Conservation (phyloP, 2,113 vertebrate genomes). For the Rhea pennata region DNA sequence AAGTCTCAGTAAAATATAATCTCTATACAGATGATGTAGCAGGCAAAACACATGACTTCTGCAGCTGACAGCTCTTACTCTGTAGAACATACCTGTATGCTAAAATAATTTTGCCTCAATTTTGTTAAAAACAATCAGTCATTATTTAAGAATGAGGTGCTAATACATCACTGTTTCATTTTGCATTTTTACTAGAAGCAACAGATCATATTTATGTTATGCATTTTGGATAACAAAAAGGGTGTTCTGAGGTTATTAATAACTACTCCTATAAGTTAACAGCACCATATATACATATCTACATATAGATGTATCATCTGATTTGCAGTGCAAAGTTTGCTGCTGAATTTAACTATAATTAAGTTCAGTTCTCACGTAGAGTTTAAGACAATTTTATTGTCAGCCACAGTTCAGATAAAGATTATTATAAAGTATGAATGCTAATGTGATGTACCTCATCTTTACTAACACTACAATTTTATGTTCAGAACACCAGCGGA, state of each 20-base stretch:
- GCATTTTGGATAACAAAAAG: neutral
- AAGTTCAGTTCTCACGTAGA: neutral
- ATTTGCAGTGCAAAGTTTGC: neutral
- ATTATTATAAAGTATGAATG: neutral
- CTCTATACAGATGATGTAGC: neutral
- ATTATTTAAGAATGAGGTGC: neutral
- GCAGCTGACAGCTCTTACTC: neutral
- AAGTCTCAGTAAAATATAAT: neutral
- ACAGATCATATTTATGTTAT: neutral
- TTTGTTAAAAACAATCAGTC: neutral
- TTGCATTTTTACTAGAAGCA: neutral
- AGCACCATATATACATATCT: neutral
- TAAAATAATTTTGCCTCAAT: neutral
- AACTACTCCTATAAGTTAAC: neutral
- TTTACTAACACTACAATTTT: neutral
- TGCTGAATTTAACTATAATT: neutral
- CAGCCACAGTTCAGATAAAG: neutral
- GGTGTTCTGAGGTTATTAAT: neutral
- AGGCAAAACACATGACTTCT: neutral
- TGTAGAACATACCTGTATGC: fast-evolving
- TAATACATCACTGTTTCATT: neutral
- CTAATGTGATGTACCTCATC: neutral
- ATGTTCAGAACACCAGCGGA: neutral
- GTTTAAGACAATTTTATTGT: neutral
- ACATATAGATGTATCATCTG: neutral